phyloP scores from a whole-genome alignment of 2,113 vertebrate species.

The Hemibagrus wyckioides region DNA sequence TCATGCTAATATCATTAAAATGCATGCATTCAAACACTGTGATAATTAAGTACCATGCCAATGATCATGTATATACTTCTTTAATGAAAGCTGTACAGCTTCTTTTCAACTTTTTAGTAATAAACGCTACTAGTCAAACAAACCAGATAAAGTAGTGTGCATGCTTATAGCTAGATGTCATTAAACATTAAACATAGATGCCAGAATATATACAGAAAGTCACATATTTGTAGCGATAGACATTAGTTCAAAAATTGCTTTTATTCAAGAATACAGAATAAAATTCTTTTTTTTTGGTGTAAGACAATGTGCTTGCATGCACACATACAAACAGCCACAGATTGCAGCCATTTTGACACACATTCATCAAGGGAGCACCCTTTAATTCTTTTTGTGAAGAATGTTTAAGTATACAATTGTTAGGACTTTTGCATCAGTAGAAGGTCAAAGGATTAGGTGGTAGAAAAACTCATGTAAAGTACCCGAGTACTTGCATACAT shows the following conservation, averaged over 20 bases:
- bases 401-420: background rate
- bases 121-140: background rate
- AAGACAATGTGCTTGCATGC: background rate
- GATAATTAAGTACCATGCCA: too few relatives aligned
- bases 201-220: too few relatives aligned
- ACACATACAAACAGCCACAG: background rate
- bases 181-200: too few relatives aligned
- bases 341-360: background rate
- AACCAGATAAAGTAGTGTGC: too few relatives aligned
- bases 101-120: too few relatives aligned
- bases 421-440: background rate
- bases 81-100: too few relatives aligned
- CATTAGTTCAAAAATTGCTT: background rate
- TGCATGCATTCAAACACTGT: background rate
- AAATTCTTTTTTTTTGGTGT: background rate
- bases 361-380: background rate
- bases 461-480: background rate
- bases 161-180: too few relatives aligned
- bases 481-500: background rate
- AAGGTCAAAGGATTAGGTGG: background rate
- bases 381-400: background rate
- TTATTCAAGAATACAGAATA: background rate
- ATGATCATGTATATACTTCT: too few relatives aligned
- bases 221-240: too few relatives aligned
- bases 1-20: background rate